phyloP scores from a whole-genome alignment of 2,113 vertebrate species.

The Rhadina sibilatrix region DNA sequence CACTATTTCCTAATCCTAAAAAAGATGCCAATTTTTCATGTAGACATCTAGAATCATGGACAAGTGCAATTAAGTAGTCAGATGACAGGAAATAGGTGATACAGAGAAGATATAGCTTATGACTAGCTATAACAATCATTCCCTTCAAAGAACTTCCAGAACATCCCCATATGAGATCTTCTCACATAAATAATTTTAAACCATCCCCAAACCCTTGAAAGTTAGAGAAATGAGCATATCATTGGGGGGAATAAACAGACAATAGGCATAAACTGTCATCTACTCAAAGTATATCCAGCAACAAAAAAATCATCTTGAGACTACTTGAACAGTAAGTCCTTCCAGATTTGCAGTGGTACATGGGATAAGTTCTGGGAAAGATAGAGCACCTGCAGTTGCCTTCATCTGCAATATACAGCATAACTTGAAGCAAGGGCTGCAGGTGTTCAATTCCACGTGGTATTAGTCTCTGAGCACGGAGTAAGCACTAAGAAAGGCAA shows the following conservation, averaged over 20 bases:
- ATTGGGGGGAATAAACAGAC: neutral
- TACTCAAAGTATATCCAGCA: neutral
- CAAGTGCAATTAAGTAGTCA: neutral
- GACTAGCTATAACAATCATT: neutral
- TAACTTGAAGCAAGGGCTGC: neutral
- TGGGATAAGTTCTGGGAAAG: neutral
- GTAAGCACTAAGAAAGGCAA: neutral
- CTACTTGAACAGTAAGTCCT: neutral
- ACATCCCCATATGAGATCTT: neutral
- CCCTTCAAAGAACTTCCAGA: neutral
- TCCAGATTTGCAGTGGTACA: neutral
- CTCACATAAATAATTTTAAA: neutral
- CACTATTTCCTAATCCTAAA: neutral
- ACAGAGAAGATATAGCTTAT: neutral
- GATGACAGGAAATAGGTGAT: neutral
- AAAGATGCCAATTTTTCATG: neutral
- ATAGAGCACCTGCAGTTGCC: neutral
- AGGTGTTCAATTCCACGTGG: constrained; percentile 23
- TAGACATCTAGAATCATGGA: neutral
- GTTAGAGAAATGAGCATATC: neutral
- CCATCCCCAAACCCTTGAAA: neutral
- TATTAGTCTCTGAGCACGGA: neutral
- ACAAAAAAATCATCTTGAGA: constrained; percentile 20
- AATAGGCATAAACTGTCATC: neutral
- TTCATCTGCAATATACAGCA: neutral